These are phyloP conservation scores for Circaetus cinerascens DNA, from an alignment of 2,113 vertebrate genomes.

Conservation along the genomic window DNA sequence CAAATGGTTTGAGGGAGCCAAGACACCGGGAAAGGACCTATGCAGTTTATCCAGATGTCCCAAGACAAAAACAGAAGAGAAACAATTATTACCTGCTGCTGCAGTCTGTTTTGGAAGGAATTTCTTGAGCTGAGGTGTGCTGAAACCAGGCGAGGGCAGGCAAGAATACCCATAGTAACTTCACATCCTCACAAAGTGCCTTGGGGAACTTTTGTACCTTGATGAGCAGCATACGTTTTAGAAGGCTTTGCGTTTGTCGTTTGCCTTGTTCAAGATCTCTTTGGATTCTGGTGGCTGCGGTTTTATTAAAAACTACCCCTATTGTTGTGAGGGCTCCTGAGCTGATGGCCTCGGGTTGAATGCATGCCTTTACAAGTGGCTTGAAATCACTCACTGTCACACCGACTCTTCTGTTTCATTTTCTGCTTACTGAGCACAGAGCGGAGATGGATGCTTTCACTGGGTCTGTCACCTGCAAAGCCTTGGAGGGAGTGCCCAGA, in stretches of 20 bases:
- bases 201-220: neutral
- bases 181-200: conserved; percentile 22
- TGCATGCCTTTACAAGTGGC: conserved; percentile 12
- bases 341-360: conserved; percentile 37
- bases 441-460: conserved; percentile 58
- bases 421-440: conserved; percentile 68
- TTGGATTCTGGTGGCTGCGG: neutral
- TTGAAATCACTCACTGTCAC: conserved; percentile 65
- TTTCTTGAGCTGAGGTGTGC: neutral
- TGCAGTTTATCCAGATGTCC: neutral
- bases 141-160: neutral
- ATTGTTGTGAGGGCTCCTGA: conserved; percentile 16
- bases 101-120: neutral
- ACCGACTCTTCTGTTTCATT: conserved; percentile 64
- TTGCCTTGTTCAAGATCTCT: conserved; percentile 22
- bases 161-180: neutral
- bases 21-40: neutral
- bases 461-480: conserved; percentile 37
- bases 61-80: neutral
- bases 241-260: neutral
- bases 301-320: conserved; percentile 42
- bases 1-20: neutral
- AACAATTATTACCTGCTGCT: neutral
- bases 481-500: conserved; percentile 12
- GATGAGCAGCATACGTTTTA: neutral